Percentiles rank a stretch among this genome's conserved stretches.
phyloP scores from a whole-genome alignment of 2,113 vertebrate species.

The Bubo blakistoni region DNA sequence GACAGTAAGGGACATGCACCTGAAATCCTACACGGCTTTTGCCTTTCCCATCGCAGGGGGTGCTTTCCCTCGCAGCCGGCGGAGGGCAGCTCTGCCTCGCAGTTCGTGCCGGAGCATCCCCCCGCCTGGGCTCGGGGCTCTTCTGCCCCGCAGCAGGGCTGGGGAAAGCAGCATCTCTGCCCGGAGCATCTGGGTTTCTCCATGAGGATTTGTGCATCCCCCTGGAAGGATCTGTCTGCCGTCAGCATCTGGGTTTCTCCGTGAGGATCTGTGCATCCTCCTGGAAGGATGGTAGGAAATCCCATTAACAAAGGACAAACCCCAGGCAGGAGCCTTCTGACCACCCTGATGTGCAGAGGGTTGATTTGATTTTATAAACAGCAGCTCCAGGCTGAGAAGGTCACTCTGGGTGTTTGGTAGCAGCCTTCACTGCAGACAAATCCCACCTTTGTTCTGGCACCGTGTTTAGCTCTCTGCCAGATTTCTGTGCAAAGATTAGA shows the following conservation, averaged over 20 bases:
- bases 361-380: background rate
- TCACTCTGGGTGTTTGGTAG: background rate
- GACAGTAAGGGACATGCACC: fast-evolving
- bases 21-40: fast-evolving
- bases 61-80: background rate
- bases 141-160: fast-evolving
- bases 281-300: background rate
- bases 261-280: background rate
- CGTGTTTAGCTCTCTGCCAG: background rate
- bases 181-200: fast-evolving
- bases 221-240: background rate
- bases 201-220: background rate
- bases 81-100: background rate
- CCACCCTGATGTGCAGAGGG: background rate
- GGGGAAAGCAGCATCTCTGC: background rate
- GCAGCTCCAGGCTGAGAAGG: background rate
- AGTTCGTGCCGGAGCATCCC: background rate
- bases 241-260: background rate
- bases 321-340: background rate
- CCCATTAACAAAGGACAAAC: background rate
- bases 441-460: background rate
- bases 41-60: fast-evolving
- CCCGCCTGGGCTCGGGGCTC: background rate
- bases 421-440: background rate
- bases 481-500: background rate